These are phyloP conservation scores for Dendroctonus valens DNA, from an alignment of 1,140 invertebrate genomes.

Conservation along the genomic window DNA sequence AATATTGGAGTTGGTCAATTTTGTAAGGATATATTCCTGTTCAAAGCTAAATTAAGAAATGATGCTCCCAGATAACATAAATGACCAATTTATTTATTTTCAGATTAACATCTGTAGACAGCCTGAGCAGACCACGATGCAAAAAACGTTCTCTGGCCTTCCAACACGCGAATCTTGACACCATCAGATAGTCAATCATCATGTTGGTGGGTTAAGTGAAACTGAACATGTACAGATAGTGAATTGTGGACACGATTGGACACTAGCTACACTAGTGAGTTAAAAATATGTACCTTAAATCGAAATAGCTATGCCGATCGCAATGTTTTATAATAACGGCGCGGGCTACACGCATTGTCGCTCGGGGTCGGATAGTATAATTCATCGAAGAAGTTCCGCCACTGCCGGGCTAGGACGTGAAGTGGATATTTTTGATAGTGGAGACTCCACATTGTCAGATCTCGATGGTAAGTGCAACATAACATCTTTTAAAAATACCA, in stretches of 20 bases:
- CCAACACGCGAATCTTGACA: neutral
- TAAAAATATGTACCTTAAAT: slow-evolving; percentile 1
- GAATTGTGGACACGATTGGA: neutral
- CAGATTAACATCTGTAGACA: too few relatives aligned
- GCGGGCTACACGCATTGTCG: slow-evolving; percentile 46
- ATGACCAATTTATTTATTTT: too few relatives aligned
- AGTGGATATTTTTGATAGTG: slow-evolving; percentile 46
- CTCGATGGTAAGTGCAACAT: slow-evolving; percentile 42
- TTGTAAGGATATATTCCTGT: too few relatives aligned
- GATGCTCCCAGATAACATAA: too few relatives aligned
- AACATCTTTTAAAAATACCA: too few relatives aligned
- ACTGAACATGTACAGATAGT: slow-evolving; percentile 4
- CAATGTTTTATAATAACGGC: slow-evolving; percentile 41
- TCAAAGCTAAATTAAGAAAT: too few relatives aligned
- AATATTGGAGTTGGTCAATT: too few relatives aligned
- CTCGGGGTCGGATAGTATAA: slow-evolving; percentile 47
- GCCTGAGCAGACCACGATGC: neutral
- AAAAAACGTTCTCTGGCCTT: neutral
- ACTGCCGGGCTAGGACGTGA: slow-evolving; percentile 37
- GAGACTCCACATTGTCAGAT: slow-evolving; percentile 48
- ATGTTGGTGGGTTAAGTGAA: neutral
- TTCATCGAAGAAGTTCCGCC: slow-evolving; percentile 42
- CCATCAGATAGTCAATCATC: too few relatives aligned
- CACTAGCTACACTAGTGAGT: neutral
- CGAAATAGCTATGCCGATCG: slow-evolving; percentile 3